These are phyloP conservation scores for Mareca penelope DNA, from an alignment of 2,797 vertebrate species.

Conservation along the genomic window DNA sequence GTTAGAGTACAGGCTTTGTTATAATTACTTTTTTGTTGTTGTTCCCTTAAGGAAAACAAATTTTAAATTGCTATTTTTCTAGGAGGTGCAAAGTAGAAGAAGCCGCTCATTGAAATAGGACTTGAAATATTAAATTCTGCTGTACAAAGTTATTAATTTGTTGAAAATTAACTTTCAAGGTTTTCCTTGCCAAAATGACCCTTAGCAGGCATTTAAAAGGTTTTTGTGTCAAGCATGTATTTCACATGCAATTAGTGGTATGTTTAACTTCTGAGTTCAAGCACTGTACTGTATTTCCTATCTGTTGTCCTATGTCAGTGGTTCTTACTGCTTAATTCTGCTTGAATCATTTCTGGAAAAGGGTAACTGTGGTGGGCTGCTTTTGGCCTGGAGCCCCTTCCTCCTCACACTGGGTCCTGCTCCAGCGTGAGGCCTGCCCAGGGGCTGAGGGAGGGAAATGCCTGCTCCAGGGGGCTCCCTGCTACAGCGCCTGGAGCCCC, in stretches of 20 bases:
- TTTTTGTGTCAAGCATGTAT: background rate
- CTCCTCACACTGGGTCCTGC: too few species aligned
- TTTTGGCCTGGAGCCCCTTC: too few species aligned
- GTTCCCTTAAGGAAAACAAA: background rate
- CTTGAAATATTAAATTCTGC: background rate
- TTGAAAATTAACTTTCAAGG: background rate
- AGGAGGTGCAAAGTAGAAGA: background rate
- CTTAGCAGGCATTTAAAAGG: background rate
- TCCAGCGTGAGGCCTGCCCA: too few species aligned
- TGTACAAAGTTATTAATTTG: background rate
- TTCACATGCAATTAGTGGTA: background rate
- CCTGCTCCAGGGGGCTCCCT: too few species aligned
- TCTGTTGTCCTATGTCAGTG: background rate
- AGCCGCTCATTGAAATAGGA: background rate
- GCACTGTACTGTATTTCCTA: background rate
- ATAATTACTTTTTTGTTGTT: background rate
- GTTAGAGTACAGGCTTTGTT: background rate
- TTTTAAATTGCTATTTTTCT: background rate
- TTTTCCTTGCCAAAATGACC: background rate
- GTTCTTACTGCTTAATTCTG: background rate
- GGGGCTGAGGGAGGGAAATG: too few species aligned
- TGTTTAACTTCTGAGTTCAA: background rate
- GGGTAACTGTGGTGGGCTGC: background rate
- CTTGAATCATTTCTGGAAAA: background rate
- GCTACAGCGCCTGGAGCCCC: too few species aligned